phyloP scores from a whole-genome alignment of 1,140 invertebrate genomes.

The Eciton burchellii region DNA sequence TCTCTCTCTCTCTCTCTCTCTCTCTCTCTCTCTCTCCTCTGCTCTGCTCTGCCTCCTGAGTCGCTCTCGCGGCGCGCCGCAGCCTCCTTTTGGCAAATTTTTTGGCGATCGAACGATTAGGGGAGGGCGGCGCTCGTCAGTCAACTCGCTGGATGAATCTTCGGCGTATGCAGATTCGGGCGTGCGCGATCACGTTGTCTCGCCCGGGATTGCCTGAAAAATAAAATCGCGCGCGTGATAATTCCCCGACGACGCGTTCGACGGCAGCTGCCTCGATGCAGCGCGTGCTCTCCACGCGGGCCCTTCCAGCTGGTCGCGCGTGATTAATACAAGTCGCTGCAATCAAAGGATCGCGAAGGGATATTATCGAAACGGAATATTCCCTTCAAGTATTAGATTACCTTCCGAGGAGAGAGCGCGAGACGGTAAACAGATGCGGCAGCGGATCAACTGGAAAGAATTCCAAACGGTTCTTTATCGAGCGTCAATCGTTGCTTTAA shows the following conservation, averaged over 20 bases:
- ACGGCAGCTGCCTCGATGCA: slow-evolving; percentile 24
- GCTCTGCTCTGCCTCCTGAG: too few relatives aligned
- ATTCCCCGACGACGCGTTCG: slow-evolving; percentile 44
- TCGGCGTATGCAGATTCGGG: slow-evolving; percentile 67
- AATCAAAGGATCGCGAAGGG: background rate
- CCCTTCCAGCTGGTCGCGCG: slow-evolving; percentile 2
- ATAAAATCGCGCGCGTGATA: slow-evolving; percentile 42
- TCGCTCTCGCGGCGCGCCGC: slow-evolving; percentile 27
- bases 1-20: too few relatives aligned
- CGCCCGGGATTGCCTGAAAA: slow-evolving; percentile 20
- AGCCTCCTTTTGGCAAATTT: slow-evolving; percentile 73
- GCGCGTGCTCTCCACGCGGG: slow-evolving; percentile 10
- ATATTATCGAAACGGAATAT: background rate
- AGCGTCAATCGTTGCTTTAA: too few relatives aligned
- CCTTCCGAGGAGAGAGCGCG: background rate
- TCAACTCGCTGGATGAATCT: slow-evolving; percentile 67
- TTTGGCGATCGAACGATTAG: slow-evolving; percentile 82
- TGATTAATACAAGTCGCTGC: background rate
- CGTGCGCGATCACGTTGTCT: too few relatives aligned
- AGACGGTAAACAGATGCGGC: background rate
- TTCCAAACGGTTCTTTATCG: too few relatives aligned
- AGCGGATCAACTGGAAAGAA: too few relatives aligned
- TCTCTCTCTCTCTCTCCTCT: too few relatives aligned
- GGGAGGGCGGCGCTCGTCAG: slow-evolving; percentile 76
- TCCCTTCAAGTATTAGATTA: background rate